phyloP scores from a whole-genome alignment of 2,797 vertebrate species.

The Craterocephalus amniculus region DNA sequence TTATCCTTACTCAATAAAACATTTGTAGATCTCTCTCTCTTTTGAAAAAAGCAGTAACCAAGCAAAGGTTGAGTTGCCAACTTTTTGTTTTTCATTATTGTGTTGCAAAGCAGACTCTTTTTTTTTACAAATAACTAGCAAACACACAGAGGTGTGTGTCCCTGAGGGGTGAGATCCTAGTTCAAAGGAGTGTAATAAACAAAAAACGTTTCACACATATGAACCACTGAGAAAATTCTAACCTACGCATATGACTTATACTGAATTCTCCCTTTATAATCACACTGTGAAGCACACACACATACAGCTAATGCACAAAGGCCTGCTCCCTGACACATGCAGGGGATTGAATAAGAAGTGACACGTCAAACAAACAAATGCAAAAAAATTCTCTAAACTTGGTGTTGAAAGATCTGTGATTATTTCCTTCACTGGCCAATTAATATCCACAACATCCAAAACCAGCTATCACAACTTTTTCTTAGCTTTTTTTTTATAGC shows the following conservation, averaged over 20 bases:
- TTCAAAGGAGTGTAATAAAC: not conserved
- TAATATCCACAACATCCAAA: not conserved
- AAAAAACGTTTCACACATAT: too few relatives aligned
- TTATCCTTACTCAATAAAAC: too few relatives aligned
- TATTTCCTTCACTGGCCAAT: not conserved
- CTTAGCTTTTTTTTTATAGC: not conserved
- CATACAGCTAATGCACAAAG: not conserved
- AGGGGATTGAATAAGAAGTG: not conserved
- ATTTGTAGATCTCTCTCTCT: too few relatives aligned
- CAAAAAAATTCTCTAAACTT: not conserved
- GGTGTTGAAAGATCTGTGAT: not conserved
- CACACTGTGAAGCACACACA: not conserved
- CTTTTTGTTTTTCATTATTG: too few relatives aligned
- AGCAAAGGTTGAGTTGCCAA: too few relatives aligned
- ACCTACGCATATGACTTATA: not conserved
- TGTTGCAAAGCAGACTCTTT: too few relatives aligned
- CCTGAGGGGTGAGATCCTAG: not conserved
- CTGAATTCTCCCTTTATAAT: not conserved
- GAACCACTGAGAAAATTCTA: too few relatives aligned
- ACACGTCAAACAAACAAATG: not conserved
- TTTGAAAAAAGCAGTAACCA: too few relatives aligned
- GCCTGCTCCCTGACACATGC: not conserved
- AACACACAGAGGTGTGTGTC: not conserved
- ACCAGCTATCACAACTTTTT: not conserved
- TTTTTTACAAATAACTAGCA: not conserved